Evolutionary conservation across 2,113 vertebrate species (phyloP).

Genomic region (Daboia siamensis): DNA sequence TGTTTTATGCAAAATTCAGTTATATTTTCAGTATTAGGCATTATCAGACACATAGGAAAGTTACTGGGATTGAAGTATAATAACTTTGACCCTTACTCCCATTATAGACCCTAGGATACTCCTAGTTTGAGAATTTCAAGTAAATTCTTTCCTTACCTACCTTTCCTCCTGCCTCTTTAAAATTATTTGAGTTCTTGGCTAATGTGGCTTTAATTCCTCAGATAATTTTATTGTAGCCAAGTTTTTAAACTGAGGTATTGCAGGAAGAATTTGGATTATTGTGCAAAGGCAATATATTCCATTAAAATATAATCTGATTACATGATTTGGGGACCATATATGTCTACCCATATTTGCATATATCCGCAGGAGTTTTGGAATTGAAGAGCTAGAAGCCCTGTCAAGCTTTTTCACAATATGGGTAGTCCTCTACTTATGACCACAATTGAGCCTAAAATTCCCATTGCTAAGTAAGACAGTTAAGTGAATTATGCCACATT

Average conservation of each 20-base stretch:
- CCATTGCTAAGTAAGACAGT: neutral
- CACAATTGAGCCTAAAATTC: neutral
- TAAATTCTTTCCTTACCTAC: neutral
- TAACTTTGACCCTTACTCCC: too few species aligned
- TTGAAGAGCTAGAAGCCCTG: neutral
- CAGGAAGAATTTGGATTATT: neutral
- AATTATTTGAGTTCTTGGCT: neutral
- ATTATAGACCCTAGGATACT: neutral
- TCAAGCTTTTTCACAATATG: neutral
- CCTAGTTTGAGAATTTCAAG: neutral
- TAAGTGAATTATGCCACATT: neutral
- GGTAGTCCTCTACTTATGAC: neutral
- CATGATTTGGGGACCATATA: neutral
- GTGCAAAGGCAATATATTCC: neutral
- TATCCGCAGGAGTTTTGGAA: neutral
- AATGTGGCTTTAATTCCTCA: neutral
- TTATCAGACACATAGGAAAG: neutral
- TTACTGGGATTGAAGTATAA: neutral
- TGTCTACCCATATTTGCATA: neutral
- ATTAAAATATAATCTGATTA: neutral
- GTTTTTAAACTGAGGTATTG: neutral
- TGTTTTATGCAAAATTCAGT: neutral
- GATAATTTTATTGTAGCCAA: neutral
- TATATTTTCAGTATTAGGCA: neutral
- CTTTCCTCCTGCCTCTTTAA: neutral